Conservation (phyloP, 2,797 vertebrate species). For the Anguilla anguilla region DNA sequence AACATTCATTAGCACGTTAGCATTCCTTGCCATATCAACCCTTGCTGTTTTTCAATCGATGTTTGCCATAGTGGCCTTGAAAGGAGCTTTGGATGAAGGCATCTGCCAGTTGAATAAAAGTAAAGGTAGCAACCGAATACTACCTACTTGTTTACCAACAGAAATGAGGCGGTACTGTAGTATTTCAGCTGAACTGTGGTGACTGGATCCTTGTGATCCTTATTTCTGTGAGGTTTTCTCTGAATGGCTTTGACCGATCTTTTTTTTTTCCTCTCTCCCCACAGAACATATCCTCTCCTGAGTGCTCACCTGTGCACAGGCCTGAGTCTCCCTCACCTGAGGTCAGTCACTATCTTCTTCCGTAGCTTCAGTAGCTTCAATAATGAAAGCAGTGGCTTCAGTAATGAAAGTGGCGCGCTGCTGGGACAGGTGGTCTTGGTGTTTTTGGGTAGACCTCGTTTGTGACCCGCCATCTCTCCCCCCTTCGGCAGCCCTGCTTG, state of each 20-base stretch:
- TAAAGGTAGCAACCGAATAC: background rate
- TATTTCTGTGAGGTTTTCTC: background rate
- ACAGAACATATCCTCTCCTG: conserved; percentile 96
- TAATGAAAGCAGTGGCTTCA: background rate
- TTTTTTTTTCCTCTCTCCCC: conserved; percentile 48
- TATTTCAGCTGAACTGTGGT: background rate
- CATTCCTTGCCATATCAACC: background rate
- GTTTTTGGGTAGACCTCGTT: background rate
- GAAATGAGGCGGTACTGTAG: background rate
- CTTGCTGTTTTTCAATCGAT: background rate
- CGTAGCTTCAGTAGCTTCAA: background rate
- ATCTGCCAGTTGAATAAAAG: background rate
- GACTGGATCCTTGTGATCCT: background rate
- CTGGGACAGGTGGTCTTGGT: background rate
- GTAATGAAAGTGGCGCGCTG: background rate
- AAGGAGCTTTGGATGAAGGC: background rate
- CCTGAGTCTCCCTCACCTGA: conserved; percentile 93
- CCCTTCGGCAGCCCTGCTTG: conserved; percentile 78
- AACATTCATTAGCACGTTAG: background rate
- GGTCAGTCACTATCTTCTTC: conserved; percentile 64
- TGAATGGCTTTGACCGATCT: background rate
- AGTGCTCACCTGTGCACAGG: conserved; percentile 88
- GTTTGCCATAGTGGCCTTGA: background rate
- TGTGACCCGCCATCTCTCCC: conserved; percentile 11
- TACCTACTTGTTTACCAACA: background rate